Evolutionary conservation across 2,888 invertebrate genomes (phyloP).

Genomic region (Epinotia brunnichana): DNA sequence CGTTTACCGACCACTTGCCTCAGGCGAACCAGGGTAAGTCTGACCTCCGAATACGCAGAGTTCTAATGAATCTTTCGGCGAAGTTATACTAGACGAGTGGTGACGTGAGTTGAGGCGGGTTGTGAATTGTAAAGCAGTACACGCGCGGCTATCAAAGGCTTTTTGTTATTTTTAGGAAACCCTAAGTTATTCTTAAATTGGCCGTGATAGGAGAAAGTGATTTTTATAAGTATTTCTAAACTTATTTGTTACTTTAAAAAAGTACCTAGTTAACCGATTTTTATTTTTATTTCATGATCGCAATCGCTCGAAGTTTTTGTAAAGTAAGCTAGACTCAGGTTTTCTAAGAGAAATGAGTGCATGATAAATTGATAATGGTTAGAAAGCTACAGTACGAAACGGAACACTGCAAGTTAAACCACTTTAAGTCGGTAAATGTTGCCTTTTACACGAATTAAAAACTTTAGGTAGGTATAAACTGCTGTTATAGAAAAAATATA

Average conservation of each 20-base stretch:
- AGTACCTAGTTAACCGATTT: not conserved
- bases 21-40: not conserved
- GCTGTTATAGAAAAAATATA: not conserved
- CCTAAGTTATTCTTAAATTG: not conserved
- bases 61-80: not conserved
- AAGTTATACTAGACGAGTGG: not conserved
- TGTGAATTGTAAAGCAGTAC: conserved; percentile 57
- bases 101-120: not conserved
- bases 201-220: conserved; percentile 15
- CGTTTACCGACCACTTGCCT: not conserved
- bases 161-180: conserved; percentile 21
- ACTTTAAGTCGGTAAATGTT: no score
- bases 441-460: not conserved
- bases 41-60: not conserved
- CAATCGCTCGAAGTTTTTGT: no score
- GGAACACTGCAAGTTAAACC: not conserved
- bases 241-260: not conserved
- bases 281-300: not conserved
- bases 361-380: no score
- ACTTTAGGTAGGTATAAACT: no score
- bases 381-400: not conserved
- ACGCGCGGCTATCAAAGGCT: conserved; percentile 60
- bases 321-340: not conserved
- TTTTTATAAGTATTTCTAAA: not conserved
- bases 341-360: no score